A percentile compares a stretch with the other conserved stretches of the same genome.
These are phyloP conservation scores for Rotaria sp. DNA, from an alignment of 2,888 invertebrate genomes.

Conservation along the genomic window DNA sequence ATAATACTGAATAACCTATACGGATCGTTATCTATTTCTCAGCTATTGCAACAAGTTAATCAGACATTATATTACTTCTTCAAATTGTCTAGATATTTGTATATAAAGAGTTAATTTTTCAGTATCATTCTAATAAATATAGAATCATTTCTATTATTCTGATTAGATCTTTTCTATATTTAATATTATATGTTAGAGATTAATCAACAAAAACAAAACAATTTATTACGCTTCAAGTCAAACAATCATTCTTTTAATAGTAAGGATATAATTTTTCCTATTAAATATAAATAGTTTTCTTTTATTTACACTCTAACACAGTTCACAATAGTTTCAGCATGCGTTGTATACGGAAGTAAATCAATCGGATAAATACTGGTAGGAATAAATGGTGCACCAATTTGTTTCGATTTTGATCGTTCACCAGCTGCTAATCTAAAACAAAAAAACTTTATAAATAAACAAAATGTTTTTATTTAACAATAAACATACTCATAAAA, in stretches of 20 bases:
- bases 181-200: no score
- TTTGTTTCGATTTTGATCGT: background rate
- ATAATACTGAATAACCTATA: no score
- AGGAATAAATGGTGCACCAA: background rate
- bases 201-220: no score
- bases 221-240: no score
- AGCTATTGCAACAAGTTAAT: no score
- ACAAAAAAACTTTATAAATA: background rate
- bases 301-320: slow-evolving; percentile 14
- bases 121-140: background rate
- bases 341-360: background rate
- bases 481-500: background rate
- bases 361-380: background rate
- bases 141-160: background rate
- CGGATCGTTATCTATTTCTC: no score
- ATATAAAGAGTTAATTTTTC: background rate
- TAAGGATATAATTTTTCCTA: background rate
- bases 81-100: background rate
- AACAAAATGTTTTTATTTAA: background rate
- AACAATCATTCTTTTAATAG: background rate
- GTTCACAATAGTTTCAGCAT: background rate
- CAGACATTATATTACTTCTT: no score
- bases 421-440: slow-evolving; percentile 22
- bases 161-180: no score
- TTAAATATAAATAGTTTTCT: background rate